phyloP scores from a whole-genome alignment of 2,797 vertebrate genomes.

The Cetoscarus ocellatus region DNA sequence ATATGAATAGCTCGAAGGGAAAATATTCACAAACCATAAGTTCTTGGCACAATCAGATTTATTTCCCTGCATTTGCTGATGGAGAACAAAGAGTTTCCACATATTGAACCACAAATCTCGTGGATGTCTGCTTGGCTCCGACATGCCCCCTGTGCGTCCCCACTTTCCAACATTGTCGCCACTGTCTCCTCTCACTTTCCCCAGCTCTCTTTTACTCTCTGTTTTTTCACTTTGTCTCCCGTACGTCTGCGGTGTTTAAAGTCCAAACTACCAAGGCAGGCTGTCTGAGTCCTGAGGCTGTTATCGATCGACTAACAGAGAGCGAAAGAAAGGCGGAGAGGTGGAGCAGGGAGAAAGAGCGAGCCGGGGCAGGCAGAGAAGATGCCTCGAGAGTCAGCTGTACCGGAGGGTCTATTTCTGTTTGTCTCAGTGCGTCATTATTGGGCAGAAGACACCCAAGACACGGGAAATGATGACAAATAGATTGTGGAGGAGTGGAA shows the following conservation, averaged over 20 bases:
- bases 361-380: slow-evolving; percentile 29
- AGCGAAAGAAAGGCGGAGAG: slow-evolving; percentile 19
- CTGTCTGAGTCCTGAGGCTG: slow-evolving; percentile 70
- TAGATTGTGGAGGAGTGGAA: slow-evolving; percentile 19
- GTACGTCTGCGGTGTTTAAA: slow-evolving; percentile 64
- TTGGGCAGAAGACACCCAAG: slow-evolving; percentile 47
- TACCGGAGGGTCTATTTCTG: slow-evolving; percentile 72
- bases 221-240: slow-evolving; percentile 28
- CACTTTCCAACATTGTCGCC: slow-evolving; percentile 29
- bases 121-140: slow-evolving; percentile 20
- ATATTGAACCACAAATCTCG: slow-evolving; percentile 43
- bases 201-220: slow-evolving; percentile 22
- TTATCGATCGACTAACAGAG: slow-evolving; percentile 73
- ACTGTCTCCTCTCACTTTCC: slow-evolving; percentile 26
- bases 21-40: slow-evolving; percentile 40
- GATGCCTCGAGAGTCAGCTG: slow-evolving; percentile 60
- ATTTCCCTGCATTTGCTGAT: not conserved
- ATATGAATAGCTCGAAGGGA: slow-evolving; percentile 29
- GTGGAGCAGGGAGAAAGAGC: slow-evolving; percentile 8
- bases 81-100: slow-evolving; percentile 48
- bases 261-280: slow-evolving; percentile 54
- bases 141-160: slow-evolving; percentile 15
- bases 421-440: slow-evolving; percentile 66
- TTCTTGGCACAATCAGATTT: slow-evolving; percentile 24
- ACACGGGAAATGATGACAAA: slow-evolving; percentile 52